A percentile compares a stretch with the other conserved stretches of the same genome.
These are phyloP conservation scores for Scomber scombrus DNA, from an alignment of 2,113 vertebrate genomes.

Conservation along the genomic window DNA sequence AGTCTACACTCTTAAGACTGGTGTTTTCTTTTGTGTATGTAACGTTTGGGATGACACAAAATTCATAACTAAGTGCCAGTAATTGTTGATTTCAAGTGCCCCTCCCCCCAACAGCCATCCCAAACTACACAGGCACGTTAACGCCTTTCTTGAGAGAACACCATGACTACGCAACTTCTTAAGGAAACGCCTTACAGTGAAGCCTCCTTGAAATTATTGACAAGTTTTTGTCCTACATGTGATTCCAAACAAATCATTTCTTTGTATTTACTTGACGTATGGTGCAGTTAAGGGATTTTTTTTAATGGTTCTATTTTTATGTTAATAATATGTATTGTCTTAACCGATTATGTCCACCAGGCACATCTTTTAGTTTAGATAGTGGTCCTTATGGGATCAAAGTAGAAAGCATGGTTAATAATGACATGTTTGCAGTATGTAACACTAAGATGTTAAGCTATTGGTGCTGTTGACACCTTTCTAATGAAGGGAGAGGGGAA, in stretches of 20 bases:
- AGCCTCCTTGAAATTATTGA: conserved; percentile 12
- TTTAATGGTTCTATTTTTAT: too few relatives aligned
- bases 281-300: background rate
- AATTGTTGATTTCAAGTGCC: background rate
- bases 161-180: background rate
- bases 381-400: background rate
- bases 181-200: conserved; percentile 36
- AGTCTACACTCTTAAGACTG: background rate
- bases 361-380: background rate
- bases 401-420: background rate
- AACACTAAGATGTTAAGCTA: conserved; percentile 15
- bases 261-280: background rate
- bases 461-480: background rate
- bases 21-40: background rate
- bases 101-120: background rate
- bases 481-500: background rate
- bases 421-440: conserved; percentile 6
- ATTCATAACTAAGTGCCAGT: background rate
- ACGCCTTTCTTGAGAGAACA: background rate
- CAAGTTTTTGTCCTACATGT: conserved; percentile 5
- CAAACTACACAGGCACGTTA: background rate
- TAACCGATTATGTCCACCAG: background rate
- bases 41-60: background rate
- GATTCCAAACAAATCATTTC: background rate
- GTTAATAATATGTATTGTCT: background rate